phyloP scores from a whole-genome alignment of 2,888 invertebrate genomes.

The Vesta saturnalis region DNA sequence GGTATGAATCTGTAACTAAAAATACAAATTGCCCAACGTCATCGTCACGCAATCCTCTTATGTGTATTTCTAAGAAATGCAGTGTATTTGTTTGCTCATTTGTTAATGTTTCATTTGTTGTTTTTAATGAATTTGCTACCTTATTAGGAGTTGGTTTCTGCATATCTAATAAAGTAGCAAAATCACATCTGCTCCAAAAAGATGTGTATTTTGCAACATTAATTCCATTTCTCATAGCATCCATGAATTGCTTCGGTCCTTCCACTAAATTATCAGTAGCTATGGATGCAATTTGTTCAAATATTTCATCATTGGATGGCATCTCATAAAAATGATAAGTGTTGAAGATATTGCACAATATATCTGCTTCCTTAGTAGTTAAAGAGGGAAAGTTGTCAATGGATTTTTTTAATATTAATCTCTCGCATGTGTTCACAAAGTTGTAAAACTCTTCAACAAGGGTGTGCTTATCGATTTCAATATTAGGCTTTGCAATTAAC shows the following conservation, averaged over 20 bases:
- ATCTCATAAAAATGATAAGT: constrained; percentile 4
- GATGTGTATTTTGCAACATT: not conserved
- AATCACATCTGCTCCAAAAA: constrained; percentile 9
- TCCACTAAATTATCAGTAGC: not conserved
- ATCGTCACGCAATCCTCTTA: not conserved
- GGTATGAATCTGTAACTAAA: constrained; percentile 6
- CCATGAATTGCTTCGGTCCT: not conserved
- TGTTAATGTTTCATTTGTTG: not conserved
- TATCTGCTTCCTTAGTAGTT: not conserved
- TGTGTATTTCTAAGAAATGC: constrained; percentile 5
- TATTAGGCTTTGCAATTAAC: not conserved
- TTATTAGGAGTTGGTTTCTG: constrained; percentile 2
- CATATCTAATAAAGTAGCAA: constrained; percentile 2
- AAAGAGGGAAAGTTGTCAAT: not conserved
- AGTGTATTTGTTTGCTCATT: not conserved
- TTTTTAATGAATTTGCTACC: constrained; percentile 3
- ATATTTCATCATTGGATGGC: not conserved
- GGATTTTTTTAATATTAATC: constrained; percentile 3
- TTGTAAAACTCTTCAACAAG: not conserved
- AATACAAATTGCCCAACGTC: not conserved
- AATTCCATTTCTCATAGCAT: not conserved
- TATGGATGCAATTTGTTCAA: not conserved
- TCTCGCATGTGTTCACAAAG: not conserved
- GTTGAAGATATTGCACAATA: not conserved
- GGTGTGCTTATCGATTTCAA: not conserved